Evolutionary conservation across 2,797 vertebrate genomes (phyloP).

Genomic region (Pteronotus mesoamericanus): DNA sequence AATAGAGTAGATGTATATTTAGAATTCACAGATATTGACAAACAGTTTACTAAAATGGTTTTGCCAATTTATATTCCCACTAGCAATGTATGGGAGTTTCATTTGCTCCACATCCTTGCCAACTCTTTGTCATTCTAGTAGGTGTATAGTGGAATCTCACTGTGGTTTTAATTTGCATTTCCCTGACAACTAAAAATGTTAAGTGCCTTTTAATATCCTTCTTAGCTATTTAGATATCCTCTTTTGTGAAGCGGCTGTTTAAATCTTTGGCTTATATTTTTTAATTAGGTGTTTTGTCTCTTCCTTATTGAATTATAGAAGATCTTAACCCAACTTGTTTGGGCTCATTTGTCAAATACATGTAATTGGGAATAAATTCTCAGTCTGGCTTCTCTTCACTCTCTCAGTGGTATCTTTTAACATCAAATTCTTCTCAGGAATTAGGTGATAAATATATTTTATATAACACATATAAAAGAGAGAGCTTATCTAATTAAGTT

Average conservation of each 20-base stretch:
- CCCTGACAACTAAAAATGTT: background rate
- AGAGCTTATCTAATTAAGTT: background rate
- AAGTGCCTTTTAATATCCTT: background rate
- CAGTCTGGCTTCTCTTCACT: background rate
- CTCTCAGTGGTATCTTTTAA: background rate
- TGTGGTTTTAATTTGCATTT: slow-evolving; percentile 32
- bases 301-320: background rate
- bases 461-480: background rate
- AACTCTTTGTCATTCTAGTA: background rate
- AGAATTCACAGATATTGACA: background rate
- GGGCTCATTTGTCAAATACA: background rate
- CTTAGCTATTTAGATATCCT: background rate
- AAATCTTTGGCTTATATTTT: slow-evolving; percentile 25
- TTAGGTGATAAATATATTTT: background rate
- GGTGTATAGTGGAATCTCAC: background rate
- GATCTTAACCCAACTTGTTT: background rate
- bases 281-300: background rate
- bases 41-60: slow-evolving; percentile 1
- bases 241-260: background rate
- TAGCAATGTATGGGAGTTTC: background rate
- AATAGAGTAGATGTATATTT: background rate
- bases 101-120: background rate
- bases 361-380: slow-evolving; percentile 14
- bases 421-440: background rate
- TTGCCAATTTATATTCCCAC: background rate